Conservation (phyloP, 2,888 invertebrate species). For the Macrophya annulata region DNA sequence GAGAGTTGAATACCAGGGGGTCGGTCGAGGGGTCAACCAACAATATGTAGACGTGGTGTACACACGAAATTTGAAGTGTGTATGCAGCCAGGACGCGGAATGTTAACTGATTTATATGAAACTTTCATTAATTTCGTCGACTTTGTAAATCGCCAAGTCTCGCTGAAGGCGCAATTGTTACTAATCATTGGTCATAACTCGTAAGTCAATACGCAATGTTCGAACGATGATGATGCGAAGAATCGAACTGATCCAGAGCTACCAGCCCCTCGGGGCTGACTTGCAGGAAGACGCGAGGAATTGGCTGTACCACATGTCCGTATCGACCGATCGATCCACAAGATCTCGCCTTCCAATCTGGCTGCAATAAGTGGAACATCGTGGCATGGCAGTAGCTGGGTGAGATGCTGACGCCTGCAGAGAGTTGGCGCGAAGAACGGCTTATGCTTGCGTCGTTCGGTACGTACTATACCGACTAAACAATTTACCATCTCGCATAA, state of each 20-base stretch:
- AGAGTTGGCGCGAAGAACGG: slow-evolving; percentile 28
- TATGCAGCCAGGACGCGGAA: not conserved
- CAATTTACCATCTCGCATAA: slow-evolving; percentile 54
- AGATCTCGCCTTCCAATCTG: slow-evolving; percentile 35
- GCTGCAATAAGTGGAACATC: slow-evolving; percentile 48
- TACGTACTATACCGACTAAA: slow-evolving; percentile 30
- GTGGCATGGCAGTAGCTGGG: slow-evolving; percentile 50
- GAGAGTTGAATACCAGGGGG: slow-evolving; percentile 18
- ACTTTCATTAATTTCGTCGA: slow-evolving; percentile 19
- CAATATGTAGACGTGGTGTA: not conserved
- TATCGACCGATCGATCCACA: slow-evolving; percentile 34
- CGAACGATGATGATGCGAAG: not conserved
- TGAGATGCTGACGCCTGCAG: slow-evolving; percentile 22
- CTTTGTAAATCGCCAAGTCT: slow-evolving; percentile 10
- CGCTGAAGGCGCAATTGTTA: not conserved
- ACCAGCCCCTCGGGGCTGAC: slow-evolving; percentile 32
- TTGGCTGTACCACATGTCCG: slow-evolving; percentile 13
- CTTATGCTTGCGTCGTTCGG: not conserved
- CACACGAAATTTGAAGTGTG: not conserved
- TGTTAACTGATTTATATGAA: not conserved
- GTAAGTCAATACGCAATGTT: not conserved
- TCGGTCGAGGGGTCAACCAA: slow-evolving; percentile 38
- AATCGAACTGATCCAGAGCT: slow-evolving; percentile 2
- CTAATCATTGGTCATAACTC: not conserved
- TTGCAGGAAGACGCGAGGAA: slow-evolving; percentile 40